Base-by-base conservation (phyloP, 2,888 invertebrate genomes). In the Callinectes sapidus region DNA sequence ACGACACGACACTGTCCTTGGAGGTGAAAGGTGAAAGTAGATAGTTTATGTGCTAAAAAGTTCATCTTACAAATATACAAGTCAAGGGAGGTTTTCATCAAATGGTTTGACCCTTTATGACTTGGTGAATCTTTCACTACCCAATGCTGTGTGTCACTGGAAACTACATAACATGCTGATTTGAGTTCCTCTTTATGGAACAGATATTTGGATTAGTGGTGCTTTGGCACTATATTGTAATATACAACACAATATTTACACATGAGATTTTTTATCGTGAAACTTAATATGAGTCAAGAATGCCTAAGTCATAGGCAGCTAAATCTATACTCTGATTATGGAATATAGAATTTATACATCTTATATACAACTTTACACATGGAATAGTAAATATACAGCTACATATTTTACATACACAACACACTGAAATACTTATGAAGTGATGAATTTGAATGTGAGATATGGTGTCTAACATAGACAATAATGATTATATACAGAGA, bases 401-500 rank as follows among this genome's bases (percentile, higher is more conserved):
- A 92, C 87, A 92, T 48, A 13, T 90, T 90, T 87, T 90, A 92
- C 91, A 91, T 85, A 90, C 90, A 92, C 92, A 90, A 92, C 92
- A 92, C 66, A 90, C 90, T 91, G 85, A 92, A 89, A 92, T 86
- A 91, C 87, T 93, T 90, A 77, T 91, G 92, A 92, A 81, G 89
- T 92, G 90, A 92, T 92, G 87, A 77, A 87, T 90, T 71, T 92
- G 89, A 92, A 71, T 28, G 87, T 81, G 87, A 88, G 88, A 93
- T 93, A 90, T 71, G 88, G 87, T 92, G 92, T 93, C 92, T 93
- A 93, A 93, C 92, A 93, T 93, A 93, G 92, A 93, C 92, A 93
- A 93, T 66, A 91, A 92, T 89, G 81, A 81, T 32, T 23, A 81
- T 32, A 81, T 16, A 81, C n/a, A 81, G 14, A 81, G 14, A 81